phyloP scores from a whole-genome alignment of 1,140 invertebrate genomes.

The Hetaerina americana region DNA sequence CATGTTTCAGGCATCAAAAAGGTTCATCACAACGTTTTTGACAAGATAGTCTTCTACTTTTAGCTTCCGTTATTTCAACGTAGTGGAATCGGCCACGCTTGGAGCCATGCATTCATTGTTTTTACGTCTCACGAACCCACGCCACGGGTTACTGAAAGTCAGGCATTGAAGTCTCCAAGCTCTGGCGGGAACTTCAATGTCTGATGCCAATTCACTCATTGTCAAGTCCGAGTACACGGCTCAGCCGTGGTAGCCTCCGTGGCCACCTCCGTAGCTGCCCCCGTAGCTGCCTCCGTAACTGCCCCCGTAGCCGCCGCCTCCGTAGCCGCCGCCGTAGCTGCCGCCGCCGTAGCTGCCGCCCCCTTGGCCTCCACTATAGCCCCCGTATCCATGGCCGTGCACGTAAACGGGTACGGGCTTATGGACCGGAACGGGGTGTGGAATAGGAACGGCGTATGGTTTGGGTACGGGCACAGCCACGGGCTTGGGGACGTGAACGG shows the following conservation, averaged over 20 bases:
- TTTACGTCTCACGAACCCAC: too few species aligned
- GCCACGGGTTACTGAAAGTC: too few species aligned
- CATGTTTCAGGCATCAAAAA: too few species aligned
- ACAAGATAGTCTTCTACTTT: too few species aligned
- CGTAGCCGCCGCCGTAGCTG: neutral
- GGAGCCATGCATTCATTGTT: too few species aligned
- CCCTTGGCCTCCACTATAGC: neutral
- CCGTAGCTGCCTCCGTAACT: neutral
- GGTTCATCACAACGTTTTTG: too few species aligned
- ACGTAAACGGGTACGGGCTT: constrained; percentile 15
- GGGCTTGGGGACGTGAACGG: constrained; percentile 17
- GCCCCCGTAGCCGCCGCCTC: neutral
- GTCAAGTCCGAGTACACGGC: too few species aligned
- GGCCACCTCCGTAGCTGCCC: neutral
- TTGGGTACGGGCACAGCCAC: constrained; percentile 14
- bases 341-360: neutral
- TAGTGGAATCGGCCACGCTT: too few species aligned
- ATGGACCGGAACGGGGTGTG: constrained; percentile 16
- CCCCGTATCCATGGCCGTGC: neutral
- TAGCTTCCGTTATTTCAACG: too few species aligned
- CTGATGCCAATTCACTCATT: too few species aligned
- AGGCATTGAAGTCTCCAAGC: too few species aligned
- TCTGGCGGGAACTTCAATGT: too few species aligned
- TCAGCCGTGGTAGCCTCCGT: neutral
- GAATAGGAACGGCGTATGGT: constrained; percentile 15